Evolutionary conservation across 2,888 invertebrate species (phyloP).

Genomic region (Mimas tiliae): DNA sequence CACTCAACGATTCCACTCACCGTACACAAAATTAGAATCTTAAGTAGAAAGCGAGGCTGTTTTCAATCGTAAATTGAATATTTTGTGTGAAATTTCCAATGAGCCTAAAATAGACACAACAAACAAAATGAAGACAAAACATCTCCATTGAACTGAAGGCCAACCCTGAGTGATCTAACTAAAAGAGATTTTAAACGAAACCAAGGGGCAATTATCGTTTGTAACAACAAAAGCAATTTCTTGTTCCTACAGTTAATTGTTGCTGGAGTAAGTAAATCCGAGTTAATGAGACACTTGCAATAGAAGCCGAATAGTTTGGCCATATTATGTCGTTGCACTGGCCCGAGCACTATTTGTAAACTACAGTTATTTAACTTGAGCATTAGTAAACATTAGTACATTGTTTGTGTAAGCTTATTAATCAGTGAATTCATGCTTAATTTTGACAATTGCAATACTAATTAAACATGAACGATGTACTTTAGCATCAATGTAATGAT

Average conservation of each 20-base stretch:
- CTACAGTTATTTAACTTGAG: background rate
- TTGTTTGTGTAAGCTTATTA: background rate
- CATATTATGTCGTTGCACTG: slow-evolving; percentile 7
- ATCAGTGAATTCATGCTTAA: background rate
- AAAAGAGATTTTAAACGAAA: slow-evolving; percentile 5
- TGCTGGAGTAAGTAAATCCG: slow-evolving; percentile 55
- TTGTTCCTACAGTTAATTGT: slow-evolving; percentile 53
- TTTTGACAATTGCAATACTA: background rate
- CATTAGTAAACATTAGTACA: background rate
- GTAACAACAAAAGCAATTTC: slow-evolving; percentile 38
- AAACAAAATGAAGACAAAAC: background rate
- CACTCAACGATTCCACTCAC: too few relatives aligned
- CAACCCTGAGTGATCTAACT: background rate
- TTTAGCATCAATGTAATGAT: too few relatives aligned
- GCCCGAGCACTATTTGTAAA: background rate
- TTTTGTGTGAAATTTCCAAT: background rate
- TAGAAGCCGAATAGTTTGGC: slow-evolving; percentile 39
- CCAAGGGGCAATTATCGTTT: slow-evolving; percentile 32
- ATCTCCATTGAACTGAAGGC: background rate
- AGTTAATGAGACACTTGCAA: slow-evolving; percentile 61
- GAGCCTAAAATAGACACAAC: background rate
- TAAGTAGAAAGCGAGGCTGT: background rate
- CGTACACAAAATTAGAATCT: background rate
- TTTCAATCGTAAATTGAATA: background rate
- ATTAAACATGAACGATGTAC: too few relatives aligned